These are phyloP conservation scores for Umimayanthus kanabou DNA, from an alignment of 92 coral and sea anemone species.

Conservation along the genomic window DNA sequence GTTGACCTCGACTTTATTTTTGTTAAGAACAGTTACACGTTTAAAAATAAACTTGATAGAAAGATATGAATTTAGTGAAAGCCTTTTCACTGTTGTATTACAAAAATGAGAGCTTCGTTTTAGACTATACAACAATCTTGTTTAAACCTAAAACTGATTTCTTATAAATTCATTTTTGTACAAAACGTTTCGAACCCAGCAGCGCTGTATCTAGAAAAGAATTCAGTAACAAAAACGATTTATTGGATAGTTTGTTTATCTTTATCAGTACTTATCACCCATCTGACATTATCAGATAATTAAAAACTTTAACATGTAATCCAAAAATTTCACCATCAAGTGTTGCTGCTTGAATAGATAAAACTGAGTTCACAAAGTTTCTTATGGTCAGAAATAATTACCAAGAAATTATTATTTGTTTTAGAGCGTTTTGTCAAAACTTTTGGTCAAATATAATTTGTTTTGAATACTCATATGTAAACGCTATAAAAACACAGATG, in stretches of 20 bases:
- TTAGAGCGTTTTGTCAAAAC: background rate
- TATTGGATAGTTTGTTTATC: background rate
- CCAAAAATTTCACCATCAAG: background rate
- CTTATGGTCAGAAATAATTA: background rate
- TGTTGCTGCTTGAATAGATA: background rate
- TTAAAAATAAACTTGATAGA: background rate
- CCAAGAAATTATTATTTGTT: conserved; percentile 5
- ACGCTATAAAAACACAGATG: conserved; percentile 29
- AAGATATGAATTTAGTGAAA: background rate
- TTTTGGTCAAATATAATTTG: conserved; percentile 27
- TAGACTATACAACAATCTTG: too few relatives aligned
- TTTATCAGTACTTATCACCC: background rate
- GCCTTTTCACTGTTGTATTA: background rate
- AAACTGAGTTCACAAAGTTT: background rate
- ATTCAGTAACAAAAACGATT: background rate
- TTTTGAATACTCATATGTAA: conserved; percentile 23
- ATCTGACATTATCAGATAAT: background rate
- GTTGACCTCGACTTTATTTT: too few relatives aligned
- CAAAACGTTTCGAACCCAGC: conserved; percentile 9
- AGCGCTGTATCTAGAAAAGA: background rate
- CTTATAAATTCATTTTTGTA: background rate
- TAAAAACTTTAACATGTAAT: background rate
- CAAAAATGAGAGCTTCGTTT: background rate
- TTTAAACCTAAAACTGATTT: background rate
- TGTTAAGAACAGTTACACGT: too few relatives aligned